A percentile compares a stretch with the other conserved stretches of the same genome.
Evolutionary conservation across 1,140 invertebrate species (phyloP).

Genomic region (Hyles vespertilio): DNA sequence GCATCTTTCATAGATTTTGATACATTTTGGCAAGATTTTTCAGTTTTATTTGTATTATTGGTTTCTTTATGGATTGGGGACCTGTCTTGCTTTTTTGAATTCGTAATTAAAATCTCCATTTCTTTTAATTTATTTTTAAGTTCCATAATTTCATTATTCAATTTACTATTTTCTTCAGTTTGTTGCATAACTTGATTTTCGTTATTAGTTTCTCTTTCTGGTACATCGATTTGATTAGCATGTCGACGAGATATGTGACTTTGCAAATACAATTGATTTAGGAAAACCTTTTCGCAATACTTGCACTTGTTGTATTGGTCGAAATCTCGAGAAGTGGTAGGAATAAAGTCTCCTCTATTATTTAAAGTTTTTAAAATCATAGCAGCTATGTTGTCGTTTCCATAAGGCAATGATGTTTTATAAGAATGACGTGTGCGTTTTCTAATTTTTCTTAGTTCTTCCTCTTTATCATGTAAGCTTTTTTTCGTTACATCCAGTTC

Average conservation of each 20-base stretch:
- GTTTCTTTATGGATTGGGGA: slow-evolving; percentile 13
- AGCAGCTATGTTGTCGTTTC: slow-evolving; percentile 64
- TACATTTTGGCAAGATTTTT: slow-evolving; percentile 11
- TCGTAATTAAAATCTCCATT: slow-evolving; percentile 48
- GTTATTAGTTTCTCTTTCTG: slow-evolving; percentile 42
- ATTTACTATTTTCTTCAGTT: slow-evolving; percentile 41
- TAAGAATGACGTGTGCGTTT: slow-evolving; percentile 49
- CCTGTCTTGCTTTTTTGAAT: slow-evolving; percentile 20
- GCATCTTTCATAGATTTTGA: slow-evolving; percentile 47
- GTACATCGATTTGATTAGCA: slow-evolving; percentile 38
- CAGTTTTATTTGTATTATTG: slow-evolving; percentile 11
- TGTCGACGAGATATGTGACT: slow-evolving; percentile 76
- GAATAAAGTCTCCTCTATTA: slow-evolving; percentile 51
- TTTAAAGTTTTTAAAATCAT: slow-evolving; percentile 65
- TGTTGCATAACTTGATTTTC: background rate
- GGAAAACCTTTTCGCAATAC: slow-evolving; percentile 76
- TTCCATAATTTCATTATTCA: slow-evolving; percentile 70
- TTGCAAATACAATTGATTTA: slow-evolving; percentile 76
- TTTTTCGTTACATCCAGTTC: slow-evolving; percentile 59
- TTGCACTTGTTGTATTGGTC: slow-evolving; percentile 71
- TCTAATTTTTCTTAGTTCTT: slow-evolving; percentile 64
- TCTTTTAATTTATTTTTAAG: slow-evolving; percentile 59
- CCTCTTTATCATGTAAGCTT: slow-evolving; percentile 59
- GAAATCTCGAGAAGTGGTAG: slow-evolving; percentile 38
- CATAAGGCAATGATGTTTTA: slow-evolving; percentile 47